Conservation (phyloP, 1,140 invertebrate species). For the Musca domestica region DNA sequence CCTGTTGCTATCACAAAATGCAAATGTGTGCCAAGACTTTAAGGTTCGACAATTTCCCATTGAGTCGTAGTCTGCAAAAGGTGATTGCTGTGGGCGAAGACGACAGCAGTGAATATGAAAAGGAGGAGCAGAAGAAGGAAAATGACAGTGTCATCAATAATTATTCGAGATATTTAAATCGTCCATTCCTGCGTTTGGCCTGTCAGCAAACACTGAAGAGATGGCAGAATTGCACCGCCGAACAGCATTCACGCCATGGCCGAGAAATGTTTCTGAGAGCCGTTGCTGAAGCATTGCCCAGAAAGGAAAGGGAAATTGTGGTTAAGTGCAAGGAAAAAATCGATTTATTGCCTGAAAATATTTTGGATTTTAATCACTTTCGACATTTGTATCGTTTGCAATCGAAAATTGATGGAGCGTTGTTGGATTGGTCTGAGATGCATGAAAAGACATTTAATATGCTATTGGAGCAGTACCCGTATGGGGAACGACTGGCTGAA, state of each 20-base stretch:
- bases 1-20: constrained; percentile 86
- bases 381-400: constrained; percentile 17
- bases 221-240: constrained; percentile 29
- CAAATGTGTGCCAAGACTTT: constrained; percentile 24
- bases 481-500: constrained; percentile 35
- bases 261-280: constrained; percentile 41
- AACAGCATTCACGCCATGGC: constrained; percentile 34
- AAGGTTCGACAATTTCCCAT: constrained; percentile 63
- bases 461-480: constrained; percentile 28
- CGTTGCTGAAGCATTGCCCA: constrained; percentile 32
- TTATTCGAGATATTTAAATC: constrained; percentile 53
- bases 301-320: constrained; percentile 20
- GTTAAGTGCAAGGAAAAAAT: constrained; percentile 28
- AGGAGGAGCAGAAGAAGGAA: not conserved
- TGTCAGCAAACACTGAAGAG: constrained; percentile 47
- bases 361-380: constrained; percentile 15
- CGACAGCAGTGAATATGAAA: not conserved
- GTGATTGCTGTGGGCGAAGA: not conserved
- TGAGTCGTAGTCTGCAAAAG: constrained; percentile 53
- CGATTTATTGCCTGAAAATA: not conserved
- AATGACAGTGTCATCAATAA: not conserved
- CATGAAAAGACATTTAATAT: constrained; percentile 32
- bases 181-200: constrained; percentile 68
- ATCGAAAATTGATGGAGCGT: constrained; percentile 1
- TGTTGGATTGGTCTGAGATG: constrained; percentile 19